These are phyloP conservation scores for Dasypolia templi DNA, from an alignment of 2,888 invertebrate species.

Conservation along the genomic window DNA sequence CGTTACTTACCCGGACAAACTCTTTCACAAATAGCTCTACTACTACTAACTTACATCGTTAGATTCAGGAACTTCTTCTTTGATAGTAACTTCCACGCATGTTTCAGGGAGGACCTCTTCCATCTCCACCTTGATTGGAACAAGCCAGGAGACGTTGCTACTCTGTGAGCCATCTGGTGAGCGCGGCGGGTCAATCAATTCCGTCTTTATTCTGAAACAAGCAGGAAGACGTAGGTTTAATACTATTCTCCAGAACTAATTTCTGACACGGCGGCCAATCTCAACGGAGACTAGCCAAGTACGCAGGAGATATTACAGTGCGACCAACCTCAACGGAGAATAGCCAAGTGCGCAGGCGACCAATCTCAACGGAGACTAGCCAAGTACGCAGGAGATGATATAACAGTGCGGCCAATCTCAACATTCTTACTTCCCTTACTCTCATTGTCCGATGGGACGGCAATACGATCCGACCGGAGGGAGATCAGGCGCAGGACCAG, in stretches of 20 bases:
- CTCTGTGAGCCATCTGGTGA: slow-evolving; percentile 14
- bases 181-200: background rate
- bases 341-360: background rate
- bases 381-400: background rate
- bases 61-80: slow-evolving; percentile 11
- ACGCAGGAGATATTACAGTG: background rate
- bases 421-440: background rate
- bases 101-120: background rate
- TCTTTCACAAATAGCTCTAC: no score
- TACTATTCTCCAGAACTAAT: background rate
- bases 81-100: slow-evolving; percentile 34
- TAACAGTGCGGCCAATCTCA: background rate
- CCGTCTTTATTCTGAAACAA: slow-evolving; percentile 28
- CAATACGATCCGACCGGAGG: background rate
- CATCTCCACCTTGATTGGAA: slow-evolving; percentile 35
- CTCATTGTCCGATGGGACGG: background rate
- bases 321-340: background rate
- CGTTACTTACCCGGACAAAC: background rate
- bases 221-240: background rate
- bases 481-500: no score
- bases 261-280: background rate
- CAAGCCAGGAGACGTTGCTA: slow-evolving; percentile 1
- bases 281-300: background rate
- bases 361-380: background rate
- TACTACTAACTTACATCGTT: slow-evolving; percentile 18